Evolutionary conservation across 2,797 vertebrate genomes (phyloP), one percentile per base, ranked within the genome.

Genomic region (Lacerta bilineata): DNA sequence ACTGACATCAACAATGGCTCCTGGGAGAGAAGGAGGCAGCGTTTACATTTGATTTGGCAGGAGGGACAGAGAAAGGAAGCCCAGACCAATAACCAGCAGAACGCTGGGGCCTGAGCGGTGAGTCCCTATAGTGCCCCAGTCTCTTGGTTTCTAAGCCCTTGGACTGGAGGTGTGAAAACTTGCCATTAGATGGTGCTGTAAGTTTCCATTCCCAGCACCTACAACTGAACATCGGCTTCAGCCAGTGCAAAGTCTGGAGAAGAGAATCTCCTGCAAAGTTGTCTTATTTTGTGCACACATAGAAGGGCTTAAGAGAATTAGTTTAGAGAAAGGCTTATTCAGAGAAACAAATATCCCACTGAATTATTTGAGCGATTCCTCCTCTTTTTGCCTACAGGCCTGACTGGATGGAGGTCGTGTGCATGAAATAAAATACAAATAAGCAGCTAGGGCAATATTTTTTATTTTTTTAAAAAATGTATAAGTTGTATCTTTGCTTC

Each of bases 11-110:
- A 9, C 29, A 75, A 5, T 46, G 75, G 33, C 10, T 39, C 75
- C 88, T 90, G 41, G 29, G 18, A 84, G 59, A 78, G 29, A 90
- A 36, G 64, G 80, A 84, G 33, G 5, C 43, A 36, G 59, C 18
- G 25, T 46, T 6, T 29, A 43, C 55, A 43, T 55, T 55, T 15
- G 13, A 55, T 55, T 55, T 55, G 13, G 50, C 39, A 18, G 43
- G 76, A 71, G 41, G 61, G 33, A 3, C 10, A 36, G 75, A 29
- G 33, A 7, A 36, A 36, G 72, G 76, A 50, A 41, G 84, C 43
- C 29, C 18, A 10, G 29, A 8, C 39, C 9, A 36, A 50, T 25
- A 7, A n/a, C 46, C 17, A 59, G 43, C 77, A 55, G 18, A n/a
- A 23, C 50, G 3, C 50, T 55, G 50, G 50, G 50, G 1, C 50